These are phyloP conservation scores for Aporophyla lueneburgensis DNA, from an alignment of 2,888 invertebrate species.

Conservation along the genomic window DNA sequence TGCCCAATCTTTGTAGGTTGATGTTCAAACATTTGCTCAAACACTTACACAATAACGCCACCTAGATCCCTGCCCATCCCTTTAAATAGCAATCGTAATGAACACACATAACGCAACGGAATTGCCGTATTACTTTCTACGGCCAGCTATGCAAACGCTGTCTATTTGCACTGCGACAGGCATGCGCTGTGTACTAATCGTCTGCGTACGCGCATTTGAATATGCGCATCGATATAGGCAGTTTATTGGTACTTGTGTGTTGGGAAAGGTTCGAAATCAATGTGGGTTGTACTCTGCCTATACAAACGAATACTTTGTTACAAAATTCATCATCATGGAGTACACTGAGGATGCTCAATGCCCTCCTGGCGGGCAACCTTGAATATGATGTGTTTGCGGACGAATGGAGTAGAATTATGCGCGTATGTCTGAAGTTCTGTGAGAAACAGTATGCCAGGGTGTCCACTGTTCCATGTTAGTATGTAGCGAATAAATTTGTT, in stretches of 20 bases:
- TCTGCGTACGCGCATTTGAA: conserved; percentile 52
- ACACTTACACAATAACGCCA: neutral
- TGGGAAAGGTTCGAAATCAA: conserved; percentile 19
- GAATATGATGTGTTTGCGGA: too few relatives aligned
- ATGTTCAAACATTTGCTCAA: neutral
- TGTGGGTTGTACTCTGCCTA: neutral
- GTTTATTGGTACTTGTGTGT: conserved; percentile 24
- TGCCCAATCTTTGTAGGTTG: neutral
- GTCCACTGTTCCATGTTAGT: too few relatives aligned
- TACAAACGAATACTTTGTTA: neutral
- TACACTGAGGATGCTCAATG: too few relatives aligned
- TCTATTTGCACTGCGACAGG: conserved; percentile 71
- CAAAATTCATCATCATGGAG: neutral
- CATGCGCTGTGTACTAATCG: conserved; percentile 61
- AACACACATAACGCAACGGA: conserved; percentile 47
- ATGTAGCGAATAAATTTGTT: too few relatives aligned
- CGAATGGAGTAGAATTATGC: too few relatives aligned
- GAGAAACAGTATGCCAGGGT: too few relatives aligned
- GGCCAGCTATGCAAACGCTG: conserved; percentile 74
- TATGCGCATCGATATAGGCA: conserved; percentile 35
- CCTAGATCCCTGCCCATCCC: conserved; percentile 33
- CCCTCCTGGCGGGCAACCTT: too few relatives aligned
- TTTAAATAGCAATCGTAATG: conserved; percentile 47
- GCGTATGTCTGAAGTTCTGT: too few relatives aligned
- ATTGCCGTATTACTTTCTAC: conserved; percentile 78